A percentile compares a stretch with the other conserved stretches of the same genome.
Conservation (phyloP, 2,888 invertebrate species). For the Apomyelois bistriatella region DNA sequence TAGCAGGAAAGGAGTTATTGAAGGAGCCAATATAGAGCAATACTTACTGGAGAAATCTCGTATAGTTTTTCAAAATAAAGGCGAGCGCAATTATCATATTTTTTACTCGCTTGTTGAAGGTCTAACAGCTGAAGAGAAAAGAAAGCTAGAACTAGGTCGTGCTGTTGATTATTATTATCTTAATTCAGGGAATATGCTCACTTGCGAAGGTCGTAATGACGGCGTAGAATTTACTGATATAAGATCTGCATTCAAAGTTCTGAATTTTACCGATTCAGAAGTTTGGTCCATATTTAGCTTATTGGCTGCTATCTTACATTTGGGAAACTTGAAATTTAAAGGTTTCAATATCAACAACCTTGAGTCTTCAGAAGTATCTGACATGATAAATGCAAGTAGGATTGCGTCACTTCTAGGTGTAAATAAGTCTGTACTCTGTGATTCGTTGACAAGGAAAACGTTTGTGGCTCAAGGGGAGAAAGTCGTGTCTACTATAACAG, state of each 20-base stretch:
- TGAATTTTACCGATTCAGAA: constrained; percentile 91
- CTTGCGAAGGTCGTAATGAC: constrained; percentile 91
- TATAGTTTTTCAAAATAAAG: constrained; percentile 92
- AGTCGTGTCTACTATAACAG: constrained; percentile 87
- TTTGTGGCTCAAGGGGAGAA: constrained; percentile 91
- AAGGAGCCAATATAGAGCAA: constrained; percentile 96
- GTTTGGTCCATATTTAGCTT: constrained; percentile 91
- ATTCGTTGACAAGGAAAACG: constrained; percentile 91
- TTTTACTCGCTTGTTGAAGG: constrained; percentile 96
- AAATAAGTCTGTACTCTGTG: constrained; percentile 83
- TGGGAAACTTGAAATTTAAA: constrained; percentile 94
- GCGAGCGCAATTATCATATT: constrained; percentile 97
- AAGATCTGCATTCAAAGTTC: constrained; percentile 94
- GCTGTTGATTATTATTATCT: constrained; percentile 90
- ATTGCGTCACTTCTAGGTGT: constrained; percentile 87
- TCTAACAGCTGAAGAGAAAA: constrained; percentile 88
- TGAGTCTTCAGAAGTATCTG: constrained; percentile 92
- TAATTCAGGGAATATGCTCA: constrained; percentile 87
- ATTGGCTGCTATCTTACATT: constrained; percentile 91
- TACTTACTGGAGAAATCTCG: constrained; percentile 97
- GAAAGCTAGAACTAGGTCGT: constrained; percentile 85
- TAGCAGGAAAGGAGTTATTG: constrained; percentile 89
- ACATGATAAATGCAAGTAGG: constrained; percentile 83
- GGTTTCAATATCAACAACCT: constrained; percentile 87
- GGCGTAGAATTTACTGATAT: constrained; percentile 92